phyloP scores from a whole-genome alignment of 2,888 invertebrate species.

The Dryadula phaetusa region DNA sequence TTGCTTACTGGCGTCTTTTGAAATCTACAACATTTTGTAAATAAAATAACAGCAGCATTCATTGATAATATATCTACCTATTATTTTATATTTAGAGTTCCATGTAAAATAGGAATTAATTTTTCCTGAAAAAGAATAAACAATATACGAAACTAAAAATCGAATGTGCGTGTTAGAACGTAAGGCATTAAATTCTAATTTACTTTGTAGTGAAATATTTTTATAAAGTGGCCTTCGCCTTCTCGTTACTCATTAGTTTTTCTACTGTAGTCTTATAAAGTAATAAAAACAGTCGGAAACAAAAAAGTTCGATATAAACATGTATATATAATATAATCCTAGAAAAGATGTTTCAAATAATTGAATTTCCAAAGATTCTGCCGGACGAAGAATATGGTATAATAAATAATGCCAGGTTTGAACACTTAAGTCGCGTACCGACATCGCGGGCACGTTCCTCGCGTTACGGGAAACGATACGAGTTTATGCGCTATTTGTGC shows the following conservation, averaged over 20 bases:
- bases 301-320: not conserved
- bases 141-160: not conserved
- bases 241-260: conserved; percentile 13
- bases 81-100: not conserved
- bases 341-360: not conserved
- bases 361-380: not conserved
- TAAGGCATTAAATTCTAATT: conserved; percentile 9
- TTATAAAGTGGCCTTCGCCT: conserved; percentile 1
- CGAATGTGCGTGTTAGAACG: not conserved
- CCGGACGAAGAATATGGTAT: conserved; percentile 4
- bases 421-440: conserved; percentile 30
- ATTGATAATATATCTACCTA: not conserved
- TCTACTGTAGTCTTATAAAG: conserved; percentile 11
- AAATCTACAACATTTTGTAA: not conserved
- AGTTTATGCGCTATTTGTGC: conserved; percentile 27
- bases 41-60: not conserved
- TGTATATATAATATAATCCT: not conserved
- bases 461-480: conserved; percentile 26
- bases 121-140: not conserved
- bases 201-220: not conserved
- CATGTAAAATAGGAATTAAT: not conserved
- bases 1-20: conserved; percentile 1
- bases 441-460: conserved; percentile 34
- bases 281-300: not conserved
- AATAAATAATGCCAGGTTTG: conserved; percentile 38